Percentiles rank a stretch among this genome's conserved stretches.
phyloP scores from a whole-genome alignment of 2,888 invertebrate species.

The Agrilus cyanescens region DNA sequence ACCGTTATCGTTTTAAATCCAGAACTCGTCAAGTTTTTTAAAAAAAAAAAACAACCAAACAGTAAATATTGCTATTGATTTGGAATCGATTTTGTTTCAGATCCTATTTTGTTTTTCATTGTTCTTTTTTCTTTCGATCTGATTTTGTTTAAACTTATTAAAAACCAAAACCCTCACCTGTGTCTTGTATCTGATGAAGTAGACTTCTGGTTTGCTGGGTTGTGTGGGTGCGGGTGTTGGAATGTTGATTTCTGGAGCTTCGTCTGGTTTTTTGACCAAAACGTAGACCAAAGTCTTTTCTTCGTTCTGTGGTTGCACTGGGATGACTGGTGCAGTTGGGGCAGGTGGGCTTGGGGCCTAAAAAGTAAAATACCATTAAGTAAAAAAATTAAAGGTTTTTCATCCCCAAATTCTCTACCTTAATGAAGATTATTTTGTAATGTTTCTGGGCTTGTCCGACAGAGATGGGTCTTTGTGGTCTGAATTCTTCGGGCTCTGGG shows the following conservation, averaged over 20 bases:
- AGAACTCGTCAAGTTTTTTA: no score
- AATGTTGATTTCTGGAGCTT: constrained; percentile 69
- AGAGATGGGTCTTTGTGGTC: constrained; percentile 52
- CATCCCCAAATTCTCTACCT: constrained; percentile 36
- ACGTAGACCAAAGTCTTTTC: constrained; percentile 86
- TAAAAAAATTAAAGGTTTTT: no score
- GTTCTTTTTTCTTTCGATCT: no score
- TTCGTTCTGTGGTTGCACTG: constrained; percentile 72
- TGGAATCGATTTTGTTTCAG: no score
- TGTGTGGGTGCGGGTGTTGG: constrained; percentile 71
- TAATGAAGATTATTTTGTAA: constrained; percentile 89
- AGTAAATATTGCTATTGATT: no score
- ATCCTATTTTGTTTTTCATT: no score
- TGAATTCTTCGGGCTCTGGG: constrained; percentile 68
- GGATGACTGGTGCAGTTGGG: constrained; percentile 69
- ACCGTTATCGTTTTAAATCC: no score
- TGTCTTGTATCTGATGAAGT: constrained; percentile 82
- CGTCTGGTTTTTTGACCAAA: constrained; percentile 81
- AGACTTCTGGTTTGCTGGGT: constrained; percentile 83
- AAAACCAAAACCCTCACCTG: constrained; percentile 37
- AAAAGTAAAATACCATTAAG: not conserved
- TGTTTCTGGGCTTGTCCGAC: constrained; percentile 71
- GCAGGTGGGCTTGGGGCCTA: constrained; percentile 67
- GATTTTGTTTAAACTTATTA: not conserved
- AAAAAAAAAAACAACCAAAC: no score